phyloP scores from a whole-genome alignment of 2,113 vertebrate genomes.

The Python bivittatus region DNA sequence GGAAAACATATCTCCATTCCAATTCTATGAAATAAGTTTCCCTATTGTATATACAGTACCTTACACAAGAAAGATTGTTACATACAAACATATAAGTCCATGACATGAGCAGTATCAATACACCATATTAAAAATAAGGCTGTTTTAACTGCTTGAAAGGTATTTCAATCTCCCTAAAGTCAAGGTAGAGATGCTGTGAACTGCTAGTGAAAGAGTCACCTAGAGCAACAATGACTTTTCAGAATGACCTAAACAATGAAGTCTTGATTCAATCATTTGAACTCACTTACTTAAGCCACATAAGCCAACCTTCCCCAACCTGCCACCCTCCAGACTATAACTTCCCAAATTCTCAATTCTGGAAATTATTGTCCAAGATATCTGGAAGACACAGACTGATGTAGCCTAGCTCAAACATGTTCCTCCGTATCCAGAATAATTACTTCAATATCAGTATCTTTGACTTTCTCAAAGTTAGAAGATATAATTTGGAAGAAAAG shows the following conservation, averaged over 20 bases:
- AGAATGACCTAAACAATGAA: constrained; percentile 32
- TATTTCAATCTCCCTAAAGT: neutral
- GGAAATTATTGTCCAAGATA: neutral
- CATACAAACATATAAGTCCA: neutral
- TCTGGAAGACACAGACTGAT: neutral
- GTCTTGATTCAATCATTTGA: constrained; percentile 25
- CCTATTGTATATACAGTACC: neutral
- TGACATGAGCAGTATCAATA: neutral
- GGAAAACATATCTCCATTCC: neutral
- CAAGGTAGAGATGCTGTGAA: constrained; percentile 21
- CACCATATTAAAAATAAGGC: neutral
- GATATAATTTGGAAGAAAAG: constrained; percentile 27
- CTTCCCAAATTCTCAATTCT: neutral
- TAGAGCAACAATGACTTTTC: constrained; percentile 29
- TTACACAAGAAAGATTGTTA: neutral
- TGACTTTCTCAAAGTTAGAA: constrained; percentile 43
- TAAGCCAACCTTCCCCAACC: neutral
- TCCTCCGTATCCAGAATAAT: constrained; percentile 40
- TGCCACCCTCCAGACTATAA: neutral
- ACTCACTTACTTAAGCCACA: constrained; percentile 40
- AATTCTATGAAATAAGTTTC: neutral
- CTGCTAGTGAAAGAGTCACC: neutral
- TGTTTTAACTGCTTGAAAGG: neutral
- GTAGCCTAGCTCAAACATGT: neutral
- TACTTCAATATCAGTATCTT: constrained; percentile 42